Evolutionary conservation across 2,797 vertebrate genomes (phyloP), one percentile per base, ranked within the genome.

Genomic region (Onychomys leucogaster): DNA sequence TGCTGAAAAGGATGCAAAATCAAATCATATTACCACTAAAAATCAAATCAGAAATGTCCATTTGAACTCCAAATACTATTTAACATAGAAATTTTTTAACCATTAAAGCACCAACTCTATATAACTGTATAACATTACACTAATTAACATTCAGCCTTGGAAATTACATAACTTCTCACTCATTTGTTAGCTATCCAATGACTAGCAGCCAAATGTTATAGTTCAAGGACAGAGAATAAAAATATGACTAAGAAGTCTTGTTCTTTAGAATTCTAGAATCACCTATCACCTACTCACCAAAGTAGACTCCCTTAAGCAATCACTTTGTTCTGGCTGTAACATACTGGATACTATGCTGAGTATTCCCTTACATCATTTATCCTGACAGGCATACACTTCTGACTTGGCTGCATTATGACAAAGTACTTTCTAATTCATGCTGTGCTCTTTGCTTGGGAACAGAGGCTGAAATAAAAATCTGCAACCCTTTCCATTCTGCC

Each of bases 161-260:
- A 89, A 49, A 86, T n/a, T 27, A 63, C 6, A 46, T 13, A 73
- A 52, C 11, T 29, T 73, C 75, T 84, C 19, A 61, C 6, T 92
- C 63, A 73, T 71, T 46, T 81, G n/a, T 63, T 92, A 87, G 23
- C 17, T 2, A 77, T 76, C 63, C 71, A 85, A 91, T 96, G 82
- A 25, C 34, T 63, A 83, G 65, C n/a, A 57, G 8, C 19, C 11
- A 80, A 41, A 52, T 13, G 55, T 46, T 27, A 81, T 16, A 77
- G 32, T 27, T 80, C 86, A 46, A 34, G 49, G 69, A 78, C 4
- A 57, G 6, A 88, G 21, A 67, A n/a, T 43, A 88, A 84, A 94
- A 52, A 10, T 34, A n/a, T 6, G 21, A 27, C 32, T 27, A 46
- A 69, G 13, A 84, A 89, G 43, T 55, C 34, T 32, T 76, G 12